Percentiles rank a stretch among this genome's conserved stretches.
phyloP scores from a whole-genome alignment of 1,140 invertebrate species.

The Magallana angulata region DNA sequence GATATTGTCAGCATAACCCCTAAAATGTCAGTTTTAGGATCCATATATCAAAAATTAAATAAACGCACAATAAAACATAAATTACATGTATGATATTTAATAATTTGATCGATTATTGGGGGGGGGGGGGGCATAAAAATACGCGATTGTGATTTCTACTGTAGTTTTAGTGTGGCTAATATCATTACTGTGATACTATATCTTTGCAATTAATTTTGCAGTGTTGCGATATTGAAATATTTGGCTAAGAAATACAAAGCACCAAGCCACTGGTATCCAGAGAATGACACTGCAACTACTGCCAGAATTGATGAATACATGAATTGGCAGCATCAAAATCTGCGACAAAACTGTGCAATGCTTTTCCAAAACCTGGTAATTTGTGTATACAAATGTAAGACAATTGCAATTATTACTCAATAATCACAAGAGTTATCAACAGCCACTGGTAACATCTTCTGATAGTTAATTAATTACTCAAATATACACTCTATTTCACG shows the following conservation, averaged over 20 bases:
- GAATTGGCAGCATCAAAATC: conserved; percentile 89
- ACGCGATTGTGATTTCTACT: too few relatives aligned
- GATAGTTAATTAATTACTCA: background rate
- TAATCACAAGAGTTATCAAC: background rate
- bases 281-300: conserved; percentile 83
- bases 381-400: background rate
- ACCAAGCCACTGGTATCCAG: conserved; percentile 87
- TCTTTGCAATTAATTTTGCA: conserved; percentile 77
- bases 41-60: too few relatives aligned
- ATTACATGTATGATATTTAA: too few relatives aligned
- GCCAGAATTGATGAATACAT: conserved; percentile 91
- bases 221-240: conserved; percentile 88
- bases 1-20: too few relatives aligned
- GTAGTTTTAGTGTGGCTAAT: too few relatives aligned
- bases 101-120: too few relatives aligned
- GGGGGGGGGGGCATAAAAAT: too few relatives aligned
- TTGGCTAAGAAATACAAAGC: conserved; percentile 81
- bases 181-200: too few relatives aligned
- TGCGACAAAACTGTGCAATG: conserved; percentile 26
- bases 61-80: too few relatives aligned
- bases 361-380: conserved; percentile 52
- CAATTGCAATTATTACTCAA: background rate
- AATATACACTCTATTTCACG: background rate
- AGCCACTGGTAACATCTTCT: background rate
- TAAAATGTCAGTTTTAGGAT: too few relatives aligned